Percentiles rank a stretch among this genome's conserved stretches.
These are phyloP conservation scores for Mesochorus sp. DNA, from an alignment of 2,888 invertebrate species.

Conservation along the genomic window DNA sequence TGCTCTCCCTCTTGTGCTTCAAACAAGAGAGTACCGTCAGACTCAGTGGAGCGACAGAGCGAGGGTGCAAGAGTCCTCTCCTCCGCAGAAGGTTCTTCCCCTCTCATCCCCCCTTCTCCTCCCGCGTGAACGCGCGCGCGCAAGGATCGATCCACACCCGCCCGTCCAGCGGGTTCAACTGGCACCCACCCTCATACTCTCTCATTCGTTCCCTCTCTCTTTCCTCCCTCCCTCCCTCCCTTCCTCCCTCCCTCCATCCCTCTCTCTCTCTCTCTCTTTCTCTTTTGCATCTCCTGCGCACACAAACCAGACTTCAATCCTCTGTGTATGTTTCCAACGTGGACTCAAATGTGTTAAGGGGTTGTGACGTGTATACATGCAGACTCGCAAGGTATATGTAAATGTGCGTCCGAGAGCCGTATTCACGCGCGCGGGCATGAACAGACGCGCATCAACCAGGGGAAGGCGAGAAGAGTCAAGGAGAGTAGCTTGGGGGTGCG, in stretches of 20 bases:
- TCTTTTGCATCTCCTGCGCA: slow-evolving; percentile 28
- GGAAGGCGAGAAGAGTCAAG: slow-evolving; percentile 2
- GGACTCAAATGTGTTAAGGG: slow-evolving; percentile 45
- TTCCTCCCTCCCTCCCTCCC: slow-evolving; percentile 36
- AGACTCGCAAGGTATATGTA: not conserved
- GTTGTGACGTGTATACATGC: slow-evolving; percentile 17
- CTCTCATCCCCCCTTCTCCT: slow-evolving; percentile 48
- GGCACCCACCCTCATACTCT: slow-evolving; percentile 2
- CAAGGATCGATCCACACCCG: slow-evolving; percentile 59
- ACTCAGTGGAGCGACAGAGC: not conserved
- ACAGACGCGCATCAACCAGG: slow-evolving; percentile 11
- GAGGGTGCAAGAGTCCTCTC: slow-evolving; percentile 22
- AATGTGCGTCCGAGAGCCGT: not conserved
- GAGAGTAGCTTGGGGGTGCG: slow-evolving; percentile 21
- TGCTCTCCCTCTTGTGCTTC: not conserved
- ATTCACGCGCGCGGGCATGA: slow-evolving; percentile 2
- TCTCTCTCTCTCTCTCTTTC: slow-evolving; percentile 17
- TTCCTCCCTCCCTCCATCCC: slow-evolving; percentile 20
- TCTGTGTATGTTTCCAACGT: slow-evolving; percentile 11
- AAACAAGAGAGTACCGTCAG: not conserved
- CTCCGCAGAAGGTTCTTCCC: slow-evolving; percentile 23
- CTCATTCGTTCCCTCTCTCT: slow-evolving; percentile 10
- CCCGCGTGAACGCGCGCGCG: slow-evolving; percentile 33
- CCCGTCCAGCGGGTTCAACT: slow-evolving; percentile 52
- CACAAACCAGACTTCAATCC: slow-evolving; percentile 5